These are phyloP conservation scores for Coelopa frigida DNA, from an alignment of 1,140 invertebrate genomes.

Conservation along the genomic window DNA sequence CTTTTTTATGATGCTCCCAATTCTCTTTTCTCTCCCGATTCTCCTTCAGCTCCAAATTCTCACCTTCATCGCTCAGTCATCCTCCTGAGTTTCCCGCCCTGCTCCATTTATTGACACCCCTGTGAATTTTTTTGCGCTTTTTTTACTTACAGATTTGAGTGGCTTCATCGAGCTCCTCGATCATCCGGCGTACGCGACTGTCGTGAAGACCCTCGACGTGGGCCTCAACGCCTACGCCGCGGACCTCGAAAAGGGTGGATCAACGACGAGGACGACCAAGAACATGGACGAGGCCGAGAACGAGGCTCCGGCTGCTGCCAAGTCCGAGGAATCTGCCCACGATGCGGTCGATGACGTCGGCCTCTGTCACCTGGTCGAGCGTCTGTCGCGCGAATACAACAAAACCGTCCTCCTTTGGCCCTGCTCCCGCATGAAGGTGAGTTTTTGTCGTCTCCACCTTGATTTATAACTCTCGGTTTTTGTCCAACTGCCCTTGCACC, in stretches of 20 bases:
- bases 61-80: no score
- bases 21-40: no score
- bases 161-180: slow-evolving; percentile 43
- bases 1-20: no score
- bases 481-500: no score
- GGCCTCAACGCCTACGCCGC: slow-evolving; percentile 36
- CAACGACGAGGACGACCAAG: not conserved
- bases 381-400: slow-evolving; percentile 35
- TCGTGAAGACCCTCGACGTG: slow-evolving; percentile 42
- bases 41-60: no score
- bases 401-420: slow-evolving; percentile 41
- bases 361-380: slow-evolving; percentile 31
- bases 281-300: not conserved
- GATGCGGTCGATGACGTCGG: slow-evolving; percentile 16
- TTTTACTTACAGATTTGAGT: slow-evolving; percentile 33
- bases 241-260: slow-evolving; percentile 10
- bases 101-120: no score
- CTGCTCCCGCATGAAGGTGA: slow-evolving; percentile 42
- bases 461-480: no score
- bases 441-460: no score
- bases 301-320: not conserved
- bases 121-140: not conserved
- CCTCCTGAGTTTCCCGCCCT: no score
- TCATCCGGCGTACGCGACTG: slow-evolving; percentile 39
- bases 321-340: slow-evolving; percentile 1